These are phyloP conservation scores for Phymorhynchus buccinoides DNA, from an alignment of 1,140 invertebrate genomes.

Conservation along the genomic window DNA sequence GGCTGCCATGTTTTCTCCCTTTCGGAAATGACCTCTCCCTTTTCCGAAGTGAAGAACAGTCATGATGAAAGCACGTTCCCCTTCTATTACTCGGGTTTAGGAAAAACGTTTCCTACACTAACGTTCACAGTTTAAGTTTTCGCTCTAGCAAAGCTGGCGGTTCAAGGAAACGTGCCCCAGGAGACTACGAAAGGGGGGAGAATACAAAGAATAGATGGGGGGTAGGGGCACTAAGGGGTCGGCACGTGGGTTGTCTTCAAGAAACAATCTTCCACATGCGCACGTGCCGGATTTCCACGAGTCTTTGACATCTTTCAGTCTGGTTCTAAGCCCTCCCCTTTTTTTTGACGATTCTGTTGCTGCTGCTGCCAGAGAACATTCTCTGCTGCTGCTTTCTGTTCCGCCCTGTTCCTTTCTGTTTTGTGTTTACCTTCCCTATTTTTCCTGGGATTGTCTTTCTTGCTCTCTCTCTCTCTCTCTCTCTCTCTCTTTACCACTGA, in stretches of 20 bases:
- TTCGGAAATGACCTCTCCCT: too few species aligned
- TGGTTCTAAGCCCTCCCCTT: background rate
- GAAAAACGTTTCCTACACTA: too few species aligned
- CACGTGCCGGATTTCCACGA: background rate
- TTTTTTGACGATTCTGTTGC: background rate
- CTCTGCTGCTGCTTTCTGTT: background rate
- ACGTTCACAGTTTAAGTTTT: too few species aligned
- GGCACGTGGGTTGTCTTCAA: background rate
- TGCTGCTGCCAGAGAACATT: too few species aligned
- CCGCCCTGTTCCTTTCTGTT: background rate
- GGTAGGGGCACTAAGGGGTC: background rate
- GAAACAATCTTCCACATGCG: background rate
- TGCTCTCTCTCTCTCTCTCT: background rate
- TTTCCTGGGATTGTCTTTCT: background rate
- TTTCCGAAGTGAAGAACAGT: too few species aligned
- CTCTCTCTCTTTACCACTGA: slow-evolving; percentile 24
- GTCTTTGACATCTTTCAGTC: background rate
- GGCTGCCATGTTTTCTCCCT: too few species aligned
- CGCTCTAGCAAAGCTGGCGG: too few species aligned
- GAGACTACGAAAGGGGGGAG: too few species aligned
- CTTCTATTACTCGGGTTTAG: too few species aligned
- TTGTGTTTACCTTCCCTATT: background rate
- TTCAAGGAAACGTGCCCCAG: too few species aligned
- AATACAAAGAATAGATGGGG: too few species aligned
- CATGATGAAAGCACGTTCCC: too few species aligned